A percentile compares a stretch with the other conserved stretches of the same genome.
Evolutionary conservation across 2,797 vertebrate species (phyloP).

Genomic region (Lophius americanus): DNA sequence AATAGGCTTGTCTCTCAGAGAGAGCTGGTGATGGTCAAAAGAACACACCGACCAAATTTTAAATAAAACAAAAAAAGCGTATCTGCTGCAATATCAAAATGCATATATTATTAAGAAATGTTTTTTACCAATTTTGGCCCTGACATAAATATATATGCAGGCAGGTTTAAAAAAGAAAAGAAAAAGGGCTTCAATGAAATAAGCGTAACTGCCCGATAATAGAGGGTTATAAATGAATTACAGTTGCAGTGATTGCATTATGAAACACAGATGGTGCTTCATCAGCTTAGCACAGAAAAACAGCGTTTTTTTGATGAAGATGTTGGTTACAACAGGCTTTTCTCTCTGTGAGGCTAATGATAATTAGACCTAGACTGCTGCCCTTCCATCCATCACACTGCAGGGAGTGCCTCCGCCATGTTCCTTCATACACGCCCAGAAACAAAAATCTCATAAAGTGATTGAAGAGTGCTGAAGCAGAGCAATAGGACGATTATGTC

Average conservation of each 20-base stretch:
- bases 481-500: constrained; percentile 27
- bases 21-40: too few species aligned
- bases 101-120: too few species aligned
- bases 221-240: neutral
- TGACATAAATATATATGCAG: too few species aligned
- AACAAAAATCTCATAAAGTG: constrained; percentile 24
- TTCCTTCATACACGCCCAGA: constrained; percentile 20
- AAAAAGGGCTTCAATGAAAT: neutral
- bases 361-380: constrained; percentile 66
- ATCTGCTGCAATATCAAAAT: too few species aligned
- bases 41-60: too few species aligned
- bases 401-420: constrained; percentile 49
- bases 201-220: neutral
- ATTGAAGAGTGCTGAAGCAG: constrained; percentile 22
- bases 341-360: constrained; percentile 71
- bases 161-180: too few species aligned
- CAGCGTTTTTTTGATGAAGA: constrained; percentile 53
- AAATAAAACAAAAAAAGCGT: too few species aligned
- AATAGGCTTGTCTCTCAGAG: too few species aligned
- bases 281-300: constrained; percentile 35
- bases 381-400: constrained; percentile 69
- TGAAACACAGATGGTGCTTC: constrained; percentile 38
- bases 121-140: too few species aligned
- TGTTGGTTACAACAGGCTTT: constrained; percentile 58
- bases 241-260: neutral